Base-by-base conservation (phyloP, 2,797 vertebrate genomes). In the Sphenodon punctatus region DNA sequence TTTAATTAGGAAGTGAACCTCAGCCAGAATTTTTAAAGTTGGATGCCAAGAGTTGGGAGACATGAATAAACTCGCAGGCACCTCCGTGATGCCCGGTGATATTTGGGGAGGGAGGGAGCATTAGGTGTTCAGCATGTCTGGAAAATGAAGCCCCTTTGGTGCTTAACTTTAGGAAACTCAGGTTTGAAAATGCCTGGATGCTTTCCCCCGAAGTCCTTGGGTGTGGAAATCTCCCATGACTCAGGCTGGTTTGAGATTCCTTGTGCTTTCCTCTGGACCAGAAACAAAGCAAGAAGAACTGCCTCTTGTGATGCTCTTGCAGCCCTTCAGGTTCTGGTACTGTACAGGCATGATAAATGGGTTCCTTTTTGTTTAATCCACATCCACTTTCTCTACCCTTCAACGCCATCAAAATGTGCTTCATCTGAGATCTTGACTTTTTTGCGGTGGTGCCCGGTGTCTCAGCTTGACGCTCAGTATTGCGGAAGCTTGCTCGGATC, bases 371-470 rank as follows among this genome's bases (percentile, higher is more conserved):
- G n/a, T 67, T 1, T 92, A 82, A 85, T 87, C 20, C 7, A 9
- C 68, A 82, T 63, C 65, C 2, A n/a, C 68, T 85, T 65, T 92
- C 82, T 82, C 86, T 69, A 76, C 88, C 90, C 86, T 79, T 66
- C 91, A 90, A 82, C 76, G 78, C 75, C 83, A 90, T 53, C 83
- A 92, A 81, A 88, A 91, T 82, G 88, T 86, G 84, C 86, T 92
- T 72, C 58, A 90, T 10, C 89, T 36, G 86, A 88, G 83, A 82
- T 92, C 80, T 80, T 4, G 80, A 49, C n/a, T 56, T 72, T 88
- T 80, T 90, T 90, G 84, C 88, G 84, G 83, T 89, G 88, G 86
- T 67, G 76, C 87, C 67, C 89, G 91, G 85, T 86, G 87, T 88
- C 49, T 67, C 67, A 14, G 3, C 1, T 1, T 80, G 83, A 88